Evolutionary conservation across 2,113 vertebrate species (phyloP).

Genomic region (Anhinga anhinga): DNA sequence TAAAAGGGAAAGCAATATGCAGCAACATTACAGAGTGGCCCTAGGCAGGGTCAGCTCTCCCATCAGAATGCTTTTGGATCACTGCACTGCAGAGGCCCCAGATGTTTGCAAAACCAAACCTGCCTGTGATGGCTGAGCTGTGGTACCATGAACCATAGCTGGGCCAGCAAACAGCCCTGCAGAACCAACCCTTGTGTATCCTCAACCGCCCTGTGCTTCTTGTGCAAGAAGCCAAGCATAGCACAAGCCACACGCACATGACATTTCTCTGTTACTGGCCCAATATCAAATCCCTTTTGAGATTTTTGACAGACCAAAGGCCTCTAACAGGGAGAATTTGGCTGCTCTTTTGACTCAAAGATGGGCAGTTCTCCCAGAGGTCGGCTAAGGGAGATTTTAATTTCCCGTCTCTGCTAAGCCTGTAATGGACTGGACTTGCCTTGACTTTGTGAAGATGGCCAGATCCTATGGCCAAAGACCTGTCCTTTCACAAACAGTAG

Average conservation of each 20-base stretch:
- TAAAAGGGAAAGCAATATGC: background rate
- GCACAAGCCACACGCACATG: accelerated
- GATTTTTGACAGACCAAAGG: background rate
- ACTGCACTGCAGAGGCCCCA: background rate
- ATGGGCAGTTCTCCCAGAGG: background rate
- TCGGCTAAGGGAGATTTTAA: background rate
- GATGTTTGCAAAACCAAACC: background rate
- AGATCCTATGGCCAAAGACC: background rate
- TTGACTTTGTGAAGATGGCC: background rate
- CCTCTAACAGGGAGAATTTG: background rate
- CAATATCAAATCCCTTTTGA: background rate
- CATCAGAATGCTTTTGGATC: accelerated
- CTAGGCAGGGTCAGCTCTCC: background rate
- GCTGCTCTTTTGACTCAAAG: background rate
- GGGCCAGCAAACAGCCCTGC: background rate
- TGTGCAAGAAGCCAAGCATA: background rate
- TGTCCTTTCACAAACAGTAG: background rate
- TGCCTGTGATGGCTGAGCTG: accelerated
- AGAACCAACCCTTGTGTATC: accelerated
- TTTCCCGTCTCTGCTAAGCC: background rate
- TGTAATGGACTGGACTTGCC: background rate
- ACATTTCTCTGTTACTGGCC: background rate
- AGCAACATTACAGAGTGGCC: background rate
- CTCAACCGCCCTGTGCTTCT: background rate
- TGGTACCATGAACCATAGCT: accelerated